A percentile compares a stretch with the other conserved stretches of the same genome.
phyloP scores from a whole-genome alignment of 2,888 invertebrate genomes.

The Melanophora roralis region DNA sequence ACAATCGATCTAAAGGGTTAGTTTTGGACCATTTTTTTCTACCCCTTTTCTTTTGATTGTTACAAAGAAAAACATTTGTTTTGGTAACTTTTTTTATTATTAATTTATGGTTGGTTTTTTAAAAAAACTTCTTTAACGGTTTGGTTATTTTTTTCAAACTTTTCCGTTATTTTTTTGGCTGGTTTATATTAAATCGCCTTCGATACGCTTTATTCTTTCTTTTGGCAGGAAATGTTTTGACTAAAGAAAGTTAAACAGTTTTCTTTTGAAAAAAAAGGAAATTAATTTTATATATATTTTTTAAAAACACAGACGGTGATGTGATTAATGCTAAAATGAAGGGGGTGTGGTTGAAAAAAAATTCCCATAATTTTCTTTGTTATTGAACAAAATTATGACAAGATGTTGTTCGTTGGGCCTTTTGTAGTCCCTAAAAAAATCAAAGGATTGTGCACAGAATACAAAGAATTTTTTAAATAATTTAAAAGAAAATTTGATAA shows the following conservation, averaged over 20 bases:
- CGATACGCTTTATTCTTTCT: conserved; percentile 50
- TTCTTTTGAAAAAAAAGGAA: conserved; percentile 1
- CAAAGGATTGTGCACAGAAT: not conserved
- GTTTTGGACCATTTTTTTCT: conserved; percentile 1
- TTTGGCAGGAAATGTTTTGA: conserved; percentile 17
- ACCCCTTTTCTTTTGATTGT: conserved; percentile 10
- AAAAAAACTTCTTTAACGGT: conserved; percentile 9
- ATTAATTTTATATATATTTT: not conserved
- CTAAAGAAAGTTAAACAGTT: not conserved
- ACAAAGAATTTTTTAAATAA: not conserved
- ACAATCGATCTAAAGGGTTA: conserved; percentile 56
- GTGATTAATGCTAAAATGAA: not conserved
- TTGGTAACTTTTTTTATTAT: conserved; percentile 38
- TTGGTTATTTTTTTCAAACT: not conserved
- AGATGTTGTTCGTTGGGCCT: conserved; percentile 31
- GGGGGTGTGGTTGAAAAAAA: not conserved
- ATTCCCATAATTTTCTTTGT: not conserved
- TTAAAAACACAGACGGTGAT: not conserved
- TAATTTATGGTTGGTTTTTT: conserved; percentile 16
- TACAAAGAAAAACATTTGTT: conserved; percentile 39
- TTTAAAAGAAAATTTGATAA: not conserved
- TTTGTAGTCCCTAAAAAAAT: conserved; percentile 34
- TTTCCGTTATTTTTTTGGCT: conserved; percentile 6
- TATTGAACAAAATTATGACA: conserved; percentile 14
- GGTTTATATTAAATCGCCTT: conserved; percentile 55